Percentiles rank a stretch among this genome's conserved stretches.
These are phyloP conservation scores for Corythornis cristatus DNA, from an alignment of 2,113 vertebrate species.

Conservation along the genomic window DNA sequence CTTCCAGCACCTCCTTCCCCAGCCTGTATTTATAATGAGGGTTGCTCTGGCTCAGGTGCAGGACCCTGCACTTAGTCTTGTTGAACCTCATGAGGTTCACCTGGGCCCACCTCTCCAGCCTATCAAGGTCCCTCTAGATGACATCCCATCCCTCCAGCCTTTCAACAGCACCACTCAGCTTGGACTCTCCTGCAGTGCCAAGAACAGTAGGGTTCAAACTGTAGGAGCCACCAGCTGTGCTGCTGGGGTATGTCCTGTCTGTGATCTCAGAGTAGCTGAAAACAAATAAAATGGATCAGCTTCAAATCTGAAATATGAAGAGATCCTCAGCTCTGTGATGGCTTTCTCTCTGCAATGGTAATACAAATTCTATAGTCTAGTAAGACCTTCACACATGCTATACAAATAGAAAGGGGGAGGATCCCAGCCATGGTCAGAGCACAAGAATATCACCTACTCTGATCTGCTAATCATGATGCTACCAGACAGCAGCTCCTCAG, in stretches of 20 bases:
- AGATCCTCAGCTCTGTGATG: background rate
- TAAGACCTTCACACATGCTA: background rate
- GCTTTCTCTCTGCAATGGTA: background rate
- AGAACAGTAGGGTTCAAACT: background rate
- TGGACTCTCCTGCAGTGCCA: background rate
- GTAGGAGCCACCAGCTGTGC: background rate
- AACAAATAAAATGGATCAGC: background rate
- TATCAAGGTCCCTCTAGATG: no score
- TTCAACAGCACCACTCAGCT: background rate
- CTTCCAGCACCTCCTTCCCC: no score
- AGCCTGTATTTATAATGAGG: no score
- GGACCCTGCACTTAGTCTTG: no score
- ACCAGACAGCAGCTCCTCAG: background rate
- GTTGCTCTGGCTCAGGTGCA: no score
- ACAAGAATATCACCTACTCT: background rate
- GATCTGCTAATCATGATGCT: background rate
- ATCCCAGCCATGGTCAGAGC: background rate
- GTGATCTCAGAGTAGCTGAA: background rate
- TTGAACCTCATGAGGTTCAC: no score
- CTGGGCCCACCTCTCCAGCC: no score
- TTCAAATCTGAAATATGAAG: background rate
- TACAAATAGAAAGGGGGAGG: background rate
- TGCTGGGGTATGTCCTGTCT: background rate
- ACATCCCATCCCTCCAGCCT: no score
- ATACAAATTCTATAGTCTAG: background rate